Evolutionary conservation across 1,140 invertebrate species (phyloP), one percentile per base, ranked within the genome.

Genomic region (Rhyzopertha dominica): DNA sequence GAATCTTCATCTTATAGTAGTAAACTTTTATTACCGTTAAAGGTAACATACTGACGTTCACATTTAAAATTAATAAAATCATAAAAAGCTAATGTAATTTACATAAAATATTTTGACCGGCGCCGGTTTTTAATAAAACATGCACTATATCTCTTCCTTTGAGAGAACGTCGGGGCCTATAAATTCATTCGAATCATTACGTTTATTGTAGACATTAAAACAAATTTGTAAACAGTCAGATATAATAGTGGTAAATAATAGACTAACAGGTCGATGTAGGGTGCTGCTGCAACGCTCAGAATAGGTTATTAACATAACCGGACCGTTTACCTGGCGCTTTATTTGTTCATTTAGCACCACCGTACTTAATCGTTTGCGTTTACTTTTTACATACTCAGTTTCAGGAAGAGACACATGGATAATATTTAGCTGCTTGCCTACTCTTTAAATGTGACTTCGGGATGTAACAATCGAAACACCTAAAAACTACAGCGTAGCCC

Each of bases 191-290:
- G n/a, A 17, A 42, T 47, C 43, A 34, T 51, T 51, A 51, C 37
- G n/a, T 47, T 51, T 51, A 51, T 34, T 41, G 43, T 51, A 30
- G 25, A 47, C 49, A 47, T 51, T 51, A 51, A 47, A 42, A 46
- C 48, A 42, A 51, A 51, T 51, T 51, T 51, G 49, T 51, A 51
- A 51, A 51, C 43, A 51, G 49, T 36, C 43, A 41, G 43, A 34
- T 43, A 18, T 31, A 9, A 25, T 17, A 30, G 25, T 30, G 42
- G 43, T 46, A 46, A 46, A 41, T 50, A 46, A 46, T 40, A 46
- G 28, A n/a, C 25, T 29, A 46, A 34, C 28, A 28, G 18, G 14
- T 25, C 18, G 31, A 5, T 10, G 30, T 24, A 22, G 20, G 34
- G 48, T 45, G 26, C n/a, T n/a, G n/a, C n/a, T n/a, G 31, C 30